Base-by-base conservation (phyloP, 2,113 vertebrate genomes). In the Perca fluviatilis region DNA sequence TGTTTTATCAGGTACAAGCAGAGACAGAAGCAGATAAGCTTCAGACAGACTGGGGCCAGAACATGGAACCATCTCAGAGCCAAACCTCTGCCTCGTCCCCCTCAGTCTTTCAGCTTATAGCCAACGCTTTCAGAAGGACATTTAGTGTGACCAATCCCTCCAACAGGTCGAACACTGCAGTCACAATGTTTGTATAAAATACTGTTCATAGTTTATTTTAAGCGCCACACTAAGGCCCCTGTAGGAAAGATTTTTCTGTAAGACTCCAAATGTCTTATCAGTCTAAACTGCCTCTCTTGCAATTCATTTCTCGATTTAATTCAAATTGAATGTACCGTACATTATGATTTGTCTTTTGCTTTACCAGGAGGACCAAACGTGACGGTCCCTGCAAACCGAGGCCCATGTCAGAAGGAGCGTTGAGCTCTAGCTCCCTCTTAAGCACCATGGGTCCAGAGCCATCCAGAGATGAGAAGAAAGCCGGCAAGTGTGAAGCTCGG, bases 81-180 rank as follows among this genome's bases (percentile, higher is more conserved):
- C 91, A 91, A 74, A 71, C 21, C 76, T 33, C 79, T 0, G 61
- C 79, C 69, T 53, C 89, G 18, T 64, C 91, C 16, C 84, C 77
- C 62, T 92, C 93, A 9, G 65, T 91, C 72, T 88, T 96, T 75
- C 94, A 94, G 84, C 63, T 85, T 5, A 84, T 95, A 69, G 92
- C 93, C 57, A 90, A 85, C 21, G 82, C 88, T 83, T 86, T 96
- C 70, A 94, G 87, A 91, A 95, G 84, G 87, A 94, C 84, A 6
- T 93, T 95, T 64, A 88, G 82, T 14, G 58, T 84, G 15, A 71
- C 77, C 74, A 62, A 65, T 58, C 50, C 84, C 14, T 64, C 87
- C 72, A 80, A 74, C 80, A 43, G 80, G 79, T 68, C 93, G 79
- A 92, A 23, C 72, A 5, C 75, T 12, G 70, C 86, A 43, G 87